Evolutionary conservation across 2,888 invertebrate genomes (phyloP), one percentile per base, ranked within the genome.

Genomic region (Nomada ferruginata): DNA sequence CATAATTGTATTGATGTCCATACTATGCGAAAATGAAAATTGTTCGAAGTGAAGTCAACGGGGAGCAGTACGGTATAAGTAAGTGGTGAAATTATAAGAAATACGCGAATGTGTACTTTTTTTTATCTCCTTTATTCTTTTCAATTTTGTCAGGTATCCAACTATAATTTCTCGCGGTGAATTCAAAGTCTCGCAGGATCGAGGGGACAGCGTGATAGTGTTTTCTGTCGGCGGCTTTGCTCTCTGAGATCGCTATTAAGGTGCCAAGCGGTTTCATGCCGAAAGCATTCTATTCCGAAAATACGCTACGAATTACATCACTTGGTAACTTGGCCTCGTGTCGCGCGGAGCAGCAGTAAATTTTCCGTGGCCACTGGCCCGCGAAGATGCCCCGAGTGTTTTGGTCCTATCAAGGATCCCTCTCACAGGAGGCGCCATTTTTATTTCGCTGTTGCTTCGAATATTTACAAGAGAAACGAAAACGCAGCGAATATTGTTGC

Each of bases 271-370:
- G 87, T 89, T 87, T 85, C 87, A 87, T 81, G 82, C 86, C 83
- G 86, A 87, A 88, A 86, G 86, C 87, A 83, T 87, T 79, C 84
- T 90, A 87, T 89, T 86, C 85, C 87, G 78, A 89, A 89, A 87
- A 90, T 90, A 91, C 74, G 72, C 83, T 88, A 87, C 81, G 83
- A 80, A 88, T 87, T 88, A 87, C 83, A 84, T 87, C 87, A 87
- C 87, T 86, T 92, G 92, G 93, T 93, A 92, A 92, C 93, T 93
- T 91, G 90, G 90, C 92, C 91, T 92, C 91, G 89, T 87, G 87
- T 91, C 89, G 85, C 90, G 89, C 91, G 91, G 90, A 91, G 91
- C 91, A 91, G 90, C 89, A 87, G 85, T 88, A 85, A 89, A 89
- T 89, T 90, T 89, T 86, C 59, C 66, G 55, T 63, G 70, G 74